Base-by-base conservation (phyloP, 2,888 invertebrate species). In the Isoperla grammatica region DNA sequence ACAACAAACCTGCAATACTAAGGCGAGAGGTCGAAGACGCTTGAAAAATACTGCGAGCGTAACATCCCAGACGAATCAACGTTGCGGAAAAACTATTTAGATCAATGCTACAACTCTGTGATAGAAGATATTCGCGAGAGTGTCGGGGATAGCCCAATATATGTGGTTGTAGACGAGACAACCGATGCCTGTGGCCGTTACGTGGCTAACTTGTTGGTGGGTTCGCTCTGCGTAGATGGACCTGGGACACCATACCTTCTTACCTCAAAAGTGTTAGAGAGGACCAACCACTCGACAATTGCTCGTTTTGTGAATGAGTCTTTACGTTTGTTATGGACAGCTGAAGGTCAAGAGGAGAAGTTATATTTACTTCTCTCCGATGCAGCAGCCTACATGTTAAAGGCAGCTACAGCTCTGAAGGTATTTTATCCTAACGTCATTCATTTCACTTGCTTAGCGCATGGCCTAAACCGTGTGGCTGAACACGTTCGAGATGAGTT, bases 371-470 rank as follows among this genome's bases (percentile, higher is more conserved):
- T 67, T 39, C 43, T 67, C n/a, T 60, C 64, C 13, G 67, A 68
- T 61, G 66, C 65, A 59, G 67, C 66, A 45, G 53, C 63, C 8
- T 68, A 69, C 60, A 69, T 69, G 67, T 42, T 66, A 29, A 68
- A 68, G 63, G 64, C 69, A 19, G 66, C 59, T 5, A 45, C 60
- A 57, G 65, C 62, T 45, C 60, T 70, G 35, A 65, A 68, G 64
- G 62, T 61, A 11, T 65, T 68, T 40, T 71, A 68, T 59, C 63
- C 66, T 6, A 68, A 68, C 53, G 53, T 71, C 50, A 35, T 69
- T 6, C 69, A 71, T 57, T 55, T 69, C 13, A 71, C 70, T 29
- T 71, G 70, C 62, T 54, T 71, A 53, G 69, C 69, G 12, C 69
- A 69, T 60, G 66, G 64, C 20, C 37, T 69, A 9, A 65, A 70